A percentile compares a stretch with the other conserved stretches of the same genome.
phyloP scores from a whole-genome alignment of 2,888 invertebrate genomes.

The Calliopum simillimum region DNA sequence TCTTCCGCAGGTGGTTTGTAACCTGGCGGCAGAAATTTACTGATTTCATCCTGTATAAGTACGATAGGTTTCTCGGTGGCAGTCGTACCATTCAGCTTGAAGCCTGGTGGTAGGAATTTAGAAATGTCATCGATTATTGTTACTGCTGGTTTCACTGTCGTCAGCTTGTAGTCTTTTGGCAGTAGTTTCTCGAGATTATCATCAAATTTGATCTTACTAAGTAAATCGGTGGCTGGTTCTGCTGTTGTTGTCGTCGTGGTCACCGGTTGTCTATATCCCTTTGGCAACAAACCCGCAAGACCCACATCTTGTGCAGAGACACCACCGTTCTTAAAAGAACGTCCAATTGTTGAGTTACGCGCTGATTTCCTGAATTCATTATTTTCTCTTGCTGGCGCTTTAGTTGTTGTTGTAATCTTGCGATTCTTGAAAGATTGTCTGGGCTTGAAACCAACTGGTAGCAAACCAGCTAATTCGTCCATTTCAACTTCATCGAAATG shows the following conservation, averaged over 20 bases:
- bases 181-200: conserved; percentile 65
- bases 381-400: conserved; percentile 47
- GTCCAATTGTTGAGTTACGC: conserved; percentile 64
- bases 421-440: conserved; percentile 71
- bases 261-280: conserved; percentile 72
- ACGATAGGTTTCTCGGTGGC: conserved; percentile 60
- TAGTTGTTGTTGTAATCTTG: conserved; percentile 66
- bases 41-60: conserved; percentile 71
- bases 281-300: conserved; percentile 69
- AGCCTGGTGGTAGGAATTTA: conserved; percentile 74
- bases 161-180: conserved; percentile 70
- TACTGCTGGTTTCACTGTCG: conserved; percentile 63
- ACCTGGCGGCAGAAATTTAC: conserved; percentile 75
- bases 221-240: conserved; percentile 54
- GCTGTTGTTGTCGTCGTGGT: conserved; percentile 44
- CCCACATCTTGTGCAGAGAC: conserved; percentile 70
- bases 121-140: conserved; percentile 72
- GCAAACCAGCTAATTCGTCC: conserved; percentile 73
- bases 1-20: conserved; percentile 68
- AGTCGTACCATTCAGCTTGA: conserved; percentile 64
- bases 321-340: conserved; percentile 72
- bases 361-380: conserved; percentile 52
- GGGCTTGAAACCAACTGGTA: conserved; percentile 75
- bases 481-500: conserved; percentile 63
- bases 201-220: conserved; percentile 62